Conservation (phyloP, 2,888 invertebrate genomes). For the Thysanoteuthis rhombus region DNA sequence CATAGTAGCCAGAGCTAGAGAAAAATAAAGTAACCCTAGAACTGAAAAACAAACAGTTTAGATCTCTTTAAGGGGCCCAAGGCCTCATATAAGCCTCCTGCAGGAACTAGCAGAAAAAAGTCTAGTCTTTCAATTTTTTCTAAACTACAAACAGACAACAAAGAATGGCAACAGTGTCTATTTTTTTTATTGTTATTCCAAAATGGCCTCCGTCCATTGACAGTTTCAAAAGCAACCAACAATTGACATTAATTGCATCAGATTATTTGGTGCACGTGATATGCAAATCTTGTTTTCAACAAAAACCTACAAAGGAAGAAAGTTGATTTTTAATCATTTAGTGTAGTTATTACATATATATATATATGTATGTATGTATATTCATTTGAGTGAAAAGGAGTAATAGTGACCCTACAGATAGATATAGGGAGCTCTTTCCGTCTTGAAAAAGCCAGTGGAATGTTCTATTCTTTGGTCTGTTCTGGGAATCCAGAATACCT, state of each 20-base stretch:
- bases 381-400: neutral
- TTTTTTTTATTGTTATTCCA: neutral
- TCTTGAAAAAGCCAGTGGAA: neutral
- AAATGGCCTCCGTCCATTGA: neutral
- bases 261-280: neutral
- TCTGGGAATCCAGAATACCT: neutral
- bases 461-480: neutral
- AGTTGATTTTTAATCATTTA: neutral
- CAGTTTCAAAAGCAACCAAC: constrained; percentile 12
- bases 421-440: neutral
- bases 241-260: neutral
- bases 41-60: no score
- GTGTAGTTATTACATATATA: no score
- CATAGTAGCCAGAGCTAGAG: no score
- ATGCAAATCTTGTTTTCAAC: neutral
- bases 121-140: no score
- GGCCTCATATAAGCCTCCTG: no score
- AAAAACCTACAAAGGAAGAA: neutral
- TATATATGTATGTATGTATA: neutral
- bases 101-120: no score
- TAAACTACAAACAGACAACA: neutral
- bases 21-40: no score
- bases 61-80: no score
- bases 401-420: neutral
- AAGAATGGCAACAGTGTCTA: neutral